phyloP scores from a whole-genome alignment of 2,113 vertebrate species.

The Boulengeromyrus knoepffleri region DNA sequence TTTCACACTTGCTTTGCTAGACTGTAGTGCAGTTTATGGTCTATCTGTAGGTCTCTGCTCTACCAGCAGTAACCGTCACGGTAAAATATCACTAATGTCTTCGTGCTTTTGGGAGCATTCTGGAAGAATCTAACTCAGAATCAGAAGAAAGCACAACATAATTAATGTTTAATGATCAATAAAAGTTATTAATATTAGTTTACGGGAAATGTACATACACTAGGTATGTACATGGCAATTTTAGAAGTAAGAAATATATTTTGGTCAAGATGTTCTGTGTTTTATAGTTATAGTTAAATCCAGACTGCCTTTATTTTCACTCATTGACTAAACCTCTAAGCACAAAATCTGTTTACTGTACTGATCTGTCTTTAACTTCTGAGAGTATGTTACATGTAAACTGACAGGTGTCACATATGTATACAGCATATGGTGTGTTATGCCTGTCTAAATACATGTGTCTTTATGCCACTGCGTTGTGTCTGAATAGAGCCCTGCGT shows the following conservation, averaged over 20 bases:
- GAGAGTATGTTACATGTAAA: slow-evolving; percentile 16
- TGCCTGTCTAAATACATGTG: slow-evolving; percentile 7
- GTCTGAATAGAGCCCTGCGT: background rate
- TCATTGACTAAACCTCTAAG: background rate
- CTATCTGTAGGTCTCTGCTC: background rate
- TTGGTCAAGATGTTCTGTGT: background rate
- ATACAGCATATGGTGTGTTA: background rate
- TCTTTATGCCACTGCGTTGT: slow-evolving; percentile 1
- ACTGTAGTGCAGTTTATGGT: background rate
- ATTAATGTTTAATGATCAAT: background rate
- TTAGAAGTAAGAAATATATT: background rate
- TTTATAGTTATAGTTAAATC: background rate
- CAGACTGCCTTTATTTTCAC: background rate
- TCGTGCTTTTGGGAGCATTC: background rate
- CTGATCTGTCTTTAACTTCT: background rate
- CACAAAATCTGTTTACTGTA: background rate
- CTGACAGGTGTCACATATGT: background rate
- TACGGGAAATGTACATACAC: background rate
- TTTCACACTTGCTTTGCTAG: background rate
- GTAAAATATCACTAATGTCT: background rate
- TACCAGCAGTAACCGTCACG: background rate
- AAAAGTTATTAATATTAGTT: background rate
- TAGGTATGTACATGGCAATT: background rate
- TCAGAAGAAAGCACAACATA: background rate
- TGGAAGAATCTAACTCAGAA: background rate